These are phyloP conservation scores for Argyrosomus japonicus DNA, from an alignment of 2,113 vertebrate genomes.

Conservation along the genomic window DNA sequence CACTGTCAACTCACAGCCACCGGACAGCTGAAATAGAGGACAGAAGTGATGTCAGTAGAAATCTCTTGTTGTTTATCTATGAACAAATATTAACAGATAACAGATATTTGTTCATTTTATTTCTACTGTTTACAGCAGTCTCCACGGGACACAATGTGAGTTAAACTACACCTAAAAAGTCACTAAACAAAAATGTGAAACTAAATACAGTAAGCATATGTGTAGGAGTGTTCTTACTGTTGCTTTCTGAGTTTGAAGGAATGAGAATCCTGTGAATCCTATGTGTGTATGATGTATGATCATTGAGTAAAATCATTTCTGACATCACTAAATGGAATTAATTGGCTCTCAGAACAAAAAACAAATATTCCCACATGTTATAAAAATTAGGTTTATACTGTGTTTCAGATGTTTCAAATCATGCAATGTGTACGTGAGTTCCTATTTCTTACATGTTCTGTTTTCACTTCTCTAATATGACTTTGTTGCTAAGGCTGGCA, in stretches of 20 bases:
- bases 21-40: conserved; percentile 86
- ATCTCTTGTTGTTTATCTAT: neutral
- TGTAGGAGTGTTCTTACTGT: neutral
- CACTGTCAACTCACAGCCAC: conserved; percentile 95
- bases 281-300: neutral
- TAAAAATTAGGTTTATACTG: no score
- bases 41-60: neutral
- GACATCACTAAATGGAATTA: neutral
- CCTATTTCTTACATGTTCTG: no score
- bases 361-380: conserved; percentile 7
- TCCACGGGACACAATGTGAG: neutral
- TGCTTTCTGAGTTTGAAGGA: neutral
- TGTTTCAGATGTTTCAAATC: no score
- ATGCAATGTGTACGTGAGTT: no score
- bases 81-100: no score
- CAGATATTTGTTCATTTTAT: neutral
- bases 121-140: neutral
- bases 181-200: neutral
- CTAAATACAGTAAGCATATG: neutral
- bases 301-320: neutral
- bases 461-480: no score
- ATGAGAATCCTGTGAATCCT: neutral
- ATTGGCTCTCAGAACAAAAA: conserved; percentile 6
- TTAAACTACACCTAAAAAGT: neutral
- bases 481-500: no score